Conservation (phyloP, 2,113 vertebrate genomes). For the Neodontobutis hainanensis region DNA sequence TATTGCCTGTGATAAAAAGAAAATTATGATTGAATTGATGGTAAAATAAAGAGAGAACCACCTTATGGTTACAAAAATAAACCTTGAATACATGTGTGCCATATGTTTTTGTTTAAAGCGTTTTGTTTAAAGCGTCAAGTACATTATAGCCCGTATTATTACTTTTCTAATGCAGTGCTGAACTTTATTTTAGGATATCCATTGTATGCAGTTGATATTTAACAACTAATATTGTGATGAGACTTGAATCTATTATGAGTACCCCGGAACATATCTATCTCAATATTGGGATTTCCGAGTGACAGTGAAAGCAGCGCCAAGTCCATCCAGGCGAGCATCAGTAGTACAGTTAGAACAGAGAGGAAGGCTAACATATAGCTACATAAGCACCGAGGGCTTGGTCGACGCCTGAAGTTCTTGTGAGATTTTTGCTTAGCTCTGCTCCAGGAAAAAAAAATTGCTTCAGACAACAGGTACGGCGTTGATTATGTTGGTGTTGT, state of each 20-base stretch:
- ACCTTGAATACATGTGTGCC: constrained; percentile 70
- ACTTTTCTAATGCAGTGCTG: too few species aligned
- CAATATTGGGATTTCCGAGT: constrained; percentile 31
- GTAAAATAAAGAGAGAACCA: constrained; percentile 79
- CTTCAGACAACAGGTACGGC: constrained; percentile 45
- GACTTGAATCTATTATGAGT: background rate
- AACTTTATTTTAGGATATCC: too few species aligned
- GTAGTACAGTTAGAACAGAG: constrained; percentile 10
- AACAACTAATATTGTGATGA: too few species aligned
- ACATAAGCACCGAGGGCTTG: background rate
- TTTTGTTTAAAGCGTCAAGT: constrained; percentile 26
- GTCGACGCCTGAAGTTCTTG: constrained; percentile 36
- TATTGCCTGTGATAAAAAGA: constrained; percentile 82
- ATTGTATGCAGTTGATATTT: too few species aligned
- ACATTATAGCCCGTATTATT: too few species aligned
- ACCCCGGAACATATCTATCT: too few species aligned
- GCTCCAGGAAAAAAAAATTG: background rate
- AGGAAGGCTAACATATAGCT: constrained; percentile 5
- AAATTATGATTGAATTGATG: constrained; percentile 79
- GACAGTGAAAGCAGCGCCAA: constrained; percentile 34
- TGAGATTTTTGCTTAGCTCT: background rate
- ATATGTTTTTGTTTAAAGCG: constrained; percentile 59
- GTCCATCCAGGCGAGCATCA: constrained; percentile 24
- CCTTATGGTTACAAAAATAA: constrained; percentile 79
- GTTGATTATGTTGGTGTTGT: background rate